Evolutionary conservation across 2,113 vertebrate species (phyloP), one percentile per base, ranked within the genome.

Genomic region (Sinosuthora webbiana): DNA sequence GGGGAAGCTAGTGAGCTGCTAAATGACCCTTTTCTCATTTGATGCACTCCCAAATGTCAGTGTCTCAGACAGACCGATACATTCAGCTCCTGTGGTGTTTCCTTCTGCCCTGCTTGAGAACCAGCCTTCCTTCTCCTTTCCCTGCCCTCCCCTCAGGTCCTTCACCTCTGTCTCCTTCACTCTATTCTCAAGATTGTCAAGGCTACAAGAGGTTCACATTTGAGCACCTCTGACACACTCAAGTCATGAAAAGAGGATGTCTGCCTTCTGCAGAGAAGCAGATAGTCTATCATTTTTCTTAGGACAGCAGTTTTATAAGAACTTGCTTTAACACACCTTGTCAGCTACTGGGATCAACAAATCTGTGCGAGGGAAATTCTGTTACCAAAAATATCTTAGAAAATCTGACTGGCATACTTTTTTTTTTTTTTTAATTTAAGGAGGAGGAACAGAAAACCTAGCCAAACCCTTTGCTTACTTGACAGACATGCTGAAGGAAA

Each of bases 291-390:
- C 70, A n/a, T 73, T 93, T 94, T 94, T 86, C 90, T 67, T 47
- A 89, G 79, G 83, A 77, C 83, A 95, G 83, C 55, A 93, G 50
- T 88, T 93, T 63, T 50, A 35, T 18, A 90, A 83, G 71, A 74
- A 83, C 50, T 74, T 59, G 37, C 88, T 95, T 62, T 96, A 88
- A 90, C 59, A 47, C 24, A 92, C 79, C 92, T 93, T 80, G 71
- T 83, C 85, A 94, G 42, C 55, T 69, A 39, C 55, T 55, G 83
- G 55, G 55, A 93, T 86, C 86, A 88, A 94, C 71, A 93, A 90
- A 83, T 69, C 50, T 47, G 63, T 70, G 81, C 3, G 27, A 81
- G 42, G 56, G 49, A 93, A 93, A 81, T 25, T 47, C 27, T 79
- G 67, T 77, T 86, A 70, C 82, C 64, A 89, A 90, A 95, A 92